These are phyloP conservation scores for Phrynocephalus versicolor DNA, from an alignment of 2,113 vertebrate genomes.

Conservation along the genomic window DNA sequence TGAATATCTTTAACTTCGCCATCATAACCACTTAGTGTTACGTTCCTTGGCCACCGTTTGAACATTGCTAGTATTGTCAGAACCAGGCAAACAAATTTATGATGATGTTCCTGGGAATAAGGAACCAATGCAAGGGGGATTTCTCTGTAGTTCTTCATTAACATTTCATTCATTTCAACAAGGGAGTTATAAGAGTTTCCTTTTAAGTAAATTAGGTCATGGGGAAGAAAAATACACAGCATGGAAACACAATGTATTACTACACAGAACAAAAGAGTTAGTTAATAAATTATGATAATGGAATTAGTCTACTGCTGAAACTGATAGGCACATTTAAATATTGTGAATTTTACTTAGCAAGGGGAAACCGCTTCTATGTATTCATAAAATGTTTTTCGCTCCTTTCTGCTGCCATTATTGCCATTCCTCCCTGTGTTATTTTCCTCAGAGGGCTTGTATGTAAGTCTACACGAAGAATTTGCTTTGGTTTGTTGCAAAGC, in stretches of 20 bases:
- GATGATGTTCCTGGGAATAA: constrained; percentile 83
- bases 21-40: constrained; percentile 78
- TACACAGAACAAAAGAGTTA: constrained; percentile 79
- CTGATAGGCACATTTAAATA: constrained; percentile 76
- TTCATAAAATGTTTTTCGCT: constrained; percentile 57
- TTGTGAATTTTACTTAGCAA: constrained; percentile 66
- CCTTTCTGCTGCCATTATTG: constrained; percentile 52
- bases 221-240: constrained; percentile 77
- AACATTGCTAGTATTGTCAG: constrained; percentile 77
- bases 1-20: constrained; percentile 78
- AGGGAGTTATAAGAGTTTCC: constrained; percentile 82
- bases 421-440: constrained; percentile 40
- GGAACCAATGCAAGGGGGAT: constrained; percentile 79
- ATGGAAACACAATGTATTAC: constrained; percentile 77
- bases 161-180: constrained; percentile 82
- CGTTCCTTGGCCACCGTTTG: constrained; percentile 68
- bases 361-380: constrained; percentile 54
- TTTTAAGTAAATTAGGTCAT: constrained; percentile 84
- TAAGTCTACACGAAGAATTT: constrained; percentile 57
- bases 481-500: constrained; percentile 47
- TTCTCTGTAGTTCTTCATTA: constrained; percentile 83
- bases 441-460: constrained; percentile 46
- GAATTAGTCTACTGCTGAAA: constrained; percentile 71
- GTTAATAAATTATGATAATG: constrained; percentile 86
- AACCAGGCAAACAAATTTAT: constrained; percentile 81